Evolutionary conservation across 2,797 vertebrate species (phyloP).

Genomic region (Betta splendens): DNA sequence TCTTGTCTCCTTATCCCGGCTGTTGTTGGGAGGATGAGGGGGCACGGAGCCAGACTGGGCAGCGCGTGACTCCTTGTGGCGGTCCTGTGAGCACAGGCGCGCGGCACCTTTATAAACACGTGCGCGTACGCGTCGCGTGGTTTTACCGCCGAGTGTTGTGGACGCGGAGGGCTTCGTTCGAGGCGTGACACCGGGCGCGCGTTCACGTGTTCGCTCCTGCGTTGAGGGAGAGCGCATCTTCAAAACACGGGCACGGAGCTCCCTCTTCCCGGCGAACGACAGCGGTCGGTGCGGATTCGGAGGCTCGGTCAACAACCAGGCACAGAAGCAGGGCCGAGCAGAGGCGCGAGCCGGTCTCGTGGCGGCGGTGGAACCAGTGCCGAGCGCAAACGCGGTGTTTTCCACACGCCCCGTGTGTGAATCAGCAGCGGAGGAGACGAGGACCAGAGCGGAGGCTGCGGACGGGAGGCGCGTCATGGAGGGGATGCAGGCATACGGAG

Average conservation of each 20-base stretch:
- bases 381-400: conserved; percentile 29
- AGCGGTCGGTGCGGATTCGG: conserved; percentile 29
- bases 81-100: conserved; percentile 22
- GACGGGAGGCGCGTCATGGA: conserved; percentile 82
- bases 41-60: background rate
- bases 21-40: background rate
- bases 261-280: conserved; percentile 16
- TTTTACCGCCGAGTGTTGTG: background rate
- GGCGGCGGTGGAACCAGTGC: background rate
- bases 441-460: conserved; percentile 24
- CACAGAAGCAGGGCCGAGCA: background rate
- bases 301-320: conserved; percentile 35
- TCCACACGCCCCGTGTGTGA: conserved; percentile 50
- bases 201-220: conserved; percentile 48
- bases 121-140: background rate
- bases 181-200: conserved; percentile 62
- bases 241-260: conserved; percentile 35
- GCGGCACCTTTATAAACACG: background rate
- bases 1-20: background rate
- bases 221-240: conserved; percentile 32
- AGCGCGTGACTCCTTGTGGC: conserved; percentile 54
- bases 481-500: conserved; percentile 91
- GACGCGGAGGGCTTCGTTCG: conserved; percentile 18
- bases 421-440: conserved; percentile 41
- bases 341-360: conserved; percentile 24